Evolutionary conservation across 2,888 invertebrate genomes (phyloP), one percentile per base, ranked within the genome.

Genomic region (Nudaria mundana): DNA sequence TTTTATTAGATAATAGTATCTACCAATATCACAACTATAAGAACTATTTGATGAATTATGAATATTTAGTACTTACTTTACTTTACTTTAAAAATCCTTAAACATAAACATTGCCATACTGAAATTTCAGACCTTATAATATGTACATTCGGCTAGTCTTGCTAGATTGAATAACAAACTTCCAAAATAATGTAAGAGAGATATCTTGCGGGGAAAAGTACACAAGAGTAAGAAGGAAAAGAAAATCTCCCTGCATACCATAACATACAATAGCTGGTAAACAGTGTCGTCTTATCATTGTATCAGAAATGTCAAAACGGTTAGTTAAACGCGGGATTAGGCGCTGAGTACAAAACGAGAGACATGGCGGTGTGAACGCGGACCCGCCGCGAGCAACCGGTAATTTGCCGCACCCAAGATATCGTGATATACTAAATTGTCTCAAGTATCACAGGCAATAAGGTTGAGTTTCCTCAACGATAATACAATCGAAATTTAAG

Each of bases 281-380:
- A n/a, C n/a, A n/a, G n/a, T n/a, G n/a, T n/a, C n/a, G n/a, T 56
- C 30, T 47, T 51, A 44, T 44, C 49, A 44, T 44, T 63, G 73
- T 78, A 77, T 86, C 83, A 73, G 53, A 76, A 82, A 81, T 79
- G 86, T 86, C 87, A 83, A 82, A 86, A 84, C 84, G 85, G 84
- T 87, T 86, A 87, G 84, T 78, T 86, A 82, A 87, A 81, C 81
- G 71, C 76, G 69, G 74, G 81, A 84, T 86, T 79, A 82, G 71
- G 69, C 78, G 81, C 79, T 77, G 76, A 80, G 71, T 71, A 84
- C 84, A 85, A 86, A 86, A 84, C 81, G 80, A 81, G 65, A 70
- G 81, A 75, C 75, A 67, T 65, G 71, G 58, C 68, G 63, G 60
- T 41, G 32, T 33, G 29, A 25, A 42, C 18, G 49, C 48, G 63